phyloP scores from a whole-genome alignment of 2,797 vertebrate genomes.

The Gymnodraco acuticeps region DNA sequence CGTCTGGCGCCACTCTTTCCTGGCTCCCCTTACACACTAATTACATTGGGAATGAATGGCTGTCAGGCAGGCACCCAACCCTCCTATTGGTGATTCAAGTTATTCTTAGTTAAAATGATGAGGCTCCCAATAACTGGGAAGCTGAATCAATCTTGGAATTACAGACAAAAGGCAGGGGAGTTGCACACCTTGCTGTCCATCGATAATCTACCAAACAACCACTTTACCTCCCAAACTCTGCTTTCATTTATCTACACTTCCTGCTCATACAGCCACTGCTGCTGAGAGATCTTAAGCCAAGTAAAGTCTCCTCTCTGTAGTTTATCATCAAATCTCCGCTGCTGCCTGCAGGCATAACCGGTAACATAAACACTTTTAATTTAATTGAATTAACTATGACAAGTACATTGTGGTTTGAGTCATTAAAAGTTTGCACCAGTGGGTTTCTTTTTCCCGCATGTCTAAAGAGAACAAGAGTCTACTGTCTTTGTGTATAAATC shows the following conservation, averaged over 20 bases:
- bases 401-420: not conserved
- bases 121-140: constrained; percentile 10
- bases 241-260: constrained; percentile 9
- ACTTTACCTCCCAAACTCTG: constrained; percentile 14
- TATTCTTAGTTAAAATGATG: constrained; percentile 48
- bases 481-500: constrained; percentile 12
- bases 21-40: constrained; percentile 65
- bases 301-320: not conserved
- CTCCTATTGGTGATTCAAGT: constrained; percentile 14
- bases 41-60: constrained; percentile 66
- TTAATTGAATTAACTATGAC: constrained; percentile 31
- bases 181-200: constrained; percentile 16
- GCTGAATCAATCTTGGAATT: constrained; percentile 14
- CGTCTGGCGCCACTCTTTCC: constrained; percentile 44
- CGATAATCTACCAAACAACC: constrained; percentile 2
- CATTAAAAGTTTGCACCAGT: not conserved
- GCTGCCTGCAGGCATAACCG: constrained; percentile 27
- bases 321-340: constrained; percentile 16
- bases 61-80: constrained; percentile 41
- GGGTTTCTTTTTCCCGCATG: not conserved
- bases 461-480: constrained; percentile 1
- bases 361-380: constrained; percentile 35
- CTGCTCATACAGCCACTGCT: constrained; percentile 12
- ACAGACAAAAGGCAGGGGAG: constrained; percentile 19
- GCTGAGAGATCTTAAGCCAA: constrained; percentile 9